phyloP scores from a whole-genome alignment of 2,797 vertebrate species.

The Spinus olivaceus region DNA sequence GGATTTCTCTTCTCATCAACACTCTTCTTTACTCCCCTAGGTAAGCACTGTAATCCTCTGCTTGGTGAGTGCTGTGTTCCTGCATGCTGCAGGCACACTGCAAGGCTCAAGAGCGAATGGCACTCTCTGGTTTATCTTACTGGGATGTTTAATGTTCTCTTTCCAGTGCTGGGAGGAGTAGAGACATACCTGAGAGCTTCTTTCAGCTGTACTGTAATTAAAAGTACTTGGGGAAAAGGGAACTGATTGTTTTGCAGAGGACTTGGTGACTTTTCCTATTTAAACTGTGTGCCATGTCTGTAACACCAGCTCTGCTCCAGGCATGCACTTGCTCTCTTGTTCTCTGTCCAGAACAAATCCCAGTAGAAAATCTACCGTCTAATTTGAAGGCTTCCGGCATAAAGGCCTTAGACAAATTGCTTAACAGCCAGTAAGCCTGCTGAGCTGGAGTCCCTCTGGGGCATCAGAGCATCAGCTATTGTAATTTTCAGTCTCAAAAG shows the following conservation, averaged over 20 bases:
- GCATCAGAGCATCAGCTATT: neutral
- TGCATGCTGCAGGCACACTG: neutral
- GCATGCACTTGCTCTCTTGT: neutral
- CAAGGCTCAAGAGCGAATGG: neutral
- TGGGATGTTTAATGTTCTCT: neutral
- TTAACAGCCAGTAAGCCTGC: neutral
- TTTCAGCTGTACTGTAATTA: neutral
- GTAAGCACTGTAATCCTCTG: constrained; percentile 67
- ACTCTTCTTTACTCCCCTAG: constrained; percentile 87
- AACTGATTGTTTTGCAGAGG: neutral
- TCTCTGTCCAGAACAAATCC: neutral
- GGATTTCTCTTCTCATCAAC: constrained; percentile 83
- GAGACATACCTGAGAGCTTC: neutral
- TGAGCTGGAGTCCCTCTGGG: neutral
- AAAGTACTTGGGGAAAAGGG: neutral
- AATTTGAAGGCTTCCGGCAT: neutral
- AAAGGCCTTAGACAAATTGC: neutral
- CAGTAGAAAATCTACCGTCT: neutral
- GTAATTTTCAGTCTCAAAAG: neutral
- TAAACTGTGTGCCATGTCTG: neutral
- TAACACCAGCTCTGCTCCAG: neutral
- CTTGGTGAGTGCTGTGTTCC: neutral
- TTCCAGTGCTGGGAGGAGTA: neutral
- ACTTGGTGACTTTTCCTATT: neutral
- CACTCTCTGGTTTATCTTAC: neutral